Evolutionary conservation across 37 sponge, comb jelly and placozoan genomes (phyloP).

Genomic region (Lycopodina hypogea): DNA sequence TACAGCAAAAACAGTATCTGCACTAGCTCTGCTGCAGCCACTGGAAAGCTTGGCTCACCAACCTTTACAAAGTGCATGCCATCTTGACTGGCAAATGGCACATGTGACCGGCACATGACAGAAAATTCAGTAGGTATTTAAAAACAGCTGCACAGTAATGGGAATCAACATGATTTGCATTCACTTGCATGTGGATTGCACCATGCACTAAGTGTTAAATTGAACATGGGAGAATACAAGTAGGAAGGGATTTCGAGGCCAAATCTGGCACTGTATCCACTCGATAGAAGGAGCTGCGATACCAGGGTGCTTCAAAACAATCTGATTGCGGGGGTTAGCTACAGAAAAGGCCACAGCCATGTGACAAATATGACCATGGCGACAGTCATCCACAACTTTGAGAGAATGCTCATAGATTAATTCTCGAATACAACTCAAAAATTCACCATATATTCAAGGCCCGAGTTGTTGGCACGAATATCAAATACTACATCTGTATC

Average conservation of each 20-base stretch:
- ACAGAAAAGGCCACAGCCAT: too few relatives aligned
- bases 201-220: not conserved
- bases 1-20: too few relatives aligned
- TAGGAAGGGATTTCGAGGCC: not conserved
- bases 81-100: slow-evolving; percentile 4
- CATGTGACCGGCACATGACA: not conserved
- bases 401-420: not conserved
- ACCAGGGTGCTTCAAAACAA: too few relatives aligned
- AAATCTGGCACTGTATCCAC: not conserved
- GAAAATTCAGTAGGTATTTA: not conserved
- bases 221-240: not conserved
- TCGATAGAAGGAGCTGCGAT: not conserved
- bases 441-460: slow-evolving; percentile 2
- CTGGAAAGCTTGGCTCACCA: not conserved
- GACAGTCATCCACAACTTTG: not conserved
- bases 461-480: not conserved
- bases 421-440: not conserved
- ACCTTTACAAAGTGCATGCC: not conserved
- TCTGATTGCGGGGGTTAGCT: too few relatives aligned
- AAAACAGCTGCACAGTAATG: not conserved
- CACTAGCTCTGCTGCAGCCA: not conserved
- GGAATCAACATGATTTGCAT: not conserved
- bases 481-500: not conserved
- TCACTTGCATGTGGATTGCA: not conserved
- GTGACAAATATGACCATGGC: too few relatives aligned